phyloP scores from a whole-genome alignment of 2,888 invertebrate species.

The Lasioglossum calceatum region DNA sequence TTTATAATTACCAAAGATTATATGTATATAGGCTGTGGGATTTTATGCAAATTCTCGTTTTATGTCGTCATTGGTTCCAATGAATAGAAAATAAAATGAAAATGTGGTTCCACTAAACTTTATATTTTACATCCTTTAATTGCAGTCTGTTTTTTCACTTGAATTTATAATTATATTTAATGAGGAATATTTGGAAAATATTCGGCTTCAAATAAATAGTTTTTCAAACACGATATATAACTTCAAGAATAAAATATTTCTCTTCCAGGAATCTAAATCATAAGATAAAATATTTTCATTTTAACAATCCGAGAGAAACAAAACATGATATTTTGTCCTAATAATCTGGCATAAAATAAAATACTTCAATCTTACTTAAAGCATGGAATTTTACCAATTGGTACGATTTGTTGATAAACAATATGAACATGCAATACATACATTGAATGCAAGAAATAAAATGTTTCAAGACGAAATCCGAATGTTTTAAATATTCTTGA shows the following conservation, averaged over 20 bases:
- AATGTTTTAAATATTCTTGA: neutral
- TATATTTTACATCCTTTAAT: neutral
- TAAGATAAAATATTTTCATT: too few relatives aligned
- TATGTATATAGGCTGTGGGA: neutral
- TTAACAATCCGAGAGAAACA: too few relatives aligned
- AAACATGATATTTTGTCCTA: too few relatives aligned
- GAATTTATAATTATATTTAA: neutral
- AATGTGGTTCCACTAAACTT: neutral
- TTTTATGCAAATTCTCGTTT: neutral
- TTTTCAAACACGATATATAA: too few relatives aligned
- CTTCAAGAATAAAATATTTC: too few relatives aligned
- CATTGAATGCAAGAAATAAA: neutral
- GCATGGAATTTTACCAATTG: too few relatives aligned
- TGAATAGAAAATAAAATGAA: neutral
- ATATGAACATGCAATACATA: neutral
- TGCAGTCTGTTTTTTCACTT: neutral
- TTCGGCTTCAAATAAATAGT: too few relatives aligned
- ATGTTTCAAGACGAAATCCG: neutral
- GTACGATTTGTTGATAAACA: neutral
- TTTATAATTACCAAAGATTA: constrained; percentile 4
- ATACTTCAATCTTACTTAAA: too few relatives aligned
- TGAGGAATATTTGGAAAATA: too few relatives aligned
- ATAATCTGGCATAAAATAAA: too few relatives aligned
- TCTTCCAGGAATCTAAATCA: too few relatives aligned
- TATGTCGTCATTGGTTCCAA: neutral